These are phyloP conservation scores for Seriola quinqueradiata DNA, from an alignment of 2,113 vertebrate species.

Conservation along the genomic window DNA sequence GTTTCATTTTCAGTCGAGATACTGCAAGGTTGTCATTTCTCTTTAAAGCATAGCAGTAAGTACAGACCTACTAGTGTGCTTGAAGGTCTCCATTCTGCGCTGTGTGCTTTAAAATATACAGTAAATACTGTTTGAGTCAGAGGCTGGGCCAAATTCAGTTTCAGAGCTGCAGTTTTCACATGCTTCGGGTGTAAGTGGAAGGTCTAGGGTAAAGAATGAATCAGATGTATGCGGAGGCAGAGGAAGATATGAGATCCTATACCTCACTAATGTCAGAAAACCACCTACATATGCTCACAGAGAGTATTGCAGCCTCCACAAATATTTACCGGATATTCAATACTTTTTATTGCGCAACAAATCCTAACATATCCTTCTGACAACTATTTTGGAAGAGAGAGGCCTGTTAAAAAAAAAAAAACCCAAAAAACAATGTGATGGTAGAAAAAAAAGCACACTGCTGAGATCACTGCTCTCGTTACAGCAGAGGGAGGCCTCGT, in stretches of 20 bases:
- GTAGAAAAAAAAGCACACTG: conserved; percentile 29
- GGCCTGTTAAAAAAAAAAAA: conserved; percentile 22
- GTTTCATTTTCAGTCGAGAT: conserved; percentile 23
- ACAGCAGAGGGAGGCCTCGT: conserved; percentile 56
- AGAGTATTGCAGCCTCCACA: conserved; percentile 45
- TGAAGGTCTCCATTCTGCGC: conserved; percentile 6
- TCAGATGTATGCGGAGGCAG: conserved; percentile 66
- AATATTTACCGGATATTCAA: conserved; percentile 59
- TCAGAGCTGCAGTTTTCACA: conserved; percentile 35
- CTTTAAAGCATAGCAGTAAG: not conserved
- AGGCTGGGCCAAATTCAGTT: conserved; percentile 27
- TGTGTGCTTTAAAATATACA: conserved; percentile 42
- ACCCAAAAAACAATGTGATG: not conserved
- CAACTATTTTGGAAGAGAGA: conserved; percentile 52
- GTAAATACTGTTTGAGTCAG: conserved; percentile 39
- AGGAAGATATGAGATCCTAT: conserved; percentile 57
- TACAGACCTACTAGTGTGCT: conserved; percentile 1
- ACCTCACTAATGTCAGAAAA: conserved; percentile 64
- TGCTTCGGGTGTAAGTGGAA: conserved; percentile 53
- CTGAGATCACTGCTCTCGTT: conserved; percentile 50
- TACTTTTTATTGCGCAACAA: conserved; percentile 50
- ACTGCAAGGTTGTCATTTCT: conserved; percentile 12
- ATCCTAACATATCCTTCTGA: conserved; percentile 47
- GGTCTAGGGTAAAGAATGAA: conserved; percentile 63
- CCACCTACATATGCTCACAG: conserved; percentile 60